Base-by-base conservation (phyloP, 2,888 invertebrate species). In the Stratiomys singularior region DNA sequence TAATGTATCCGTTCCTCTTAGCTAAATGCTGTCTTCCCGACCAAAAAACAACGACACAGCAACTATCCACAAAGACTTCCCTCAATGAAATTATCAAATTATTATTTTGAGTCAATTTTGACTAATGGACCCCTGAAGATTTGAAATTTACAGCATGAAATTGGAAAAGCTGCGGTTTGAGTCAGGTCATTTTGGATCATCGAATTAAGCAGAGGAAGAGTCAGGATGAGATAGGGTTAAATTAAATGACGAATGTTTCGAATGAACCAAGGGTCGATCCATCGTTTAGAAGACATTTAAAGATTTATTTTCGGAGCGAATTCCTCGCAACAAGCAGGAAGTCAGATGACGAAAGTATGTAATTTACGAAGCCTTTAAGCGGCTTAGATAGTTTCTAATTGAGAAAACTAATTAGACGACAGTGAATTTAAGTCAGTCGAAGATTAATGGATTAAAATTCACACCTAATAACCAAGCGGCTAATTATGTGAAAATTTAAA, bases 51-150 rank as follows among this genome's bases (percentile, higher is more conserved):
- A 52, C 52, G 60, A 11, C 60, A 37, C 3, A 37, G 37, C 9
- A 37, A 25, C 60, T 23, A 7, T 21, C 37, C 74, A 58, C 74
- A 58, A 58, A 58, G 74, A 28, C 58, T 58, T 58, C 58, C 72
- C 60, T 58, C 74, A 76, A 76, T 76, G 76, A 76, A 76, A 63
- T 66, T 76, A 76, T 77, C 67, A 79, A 79, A 79, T 79, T 77
- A 77, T 79, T 79, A 78, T 79, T 77, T 78, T 76, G 76, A 78
- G 79, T 78, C 79, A 79, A 79, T 79, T 78, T 78, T 72, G 63
- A 71, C 78, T 79, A 79, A 79, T 79, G 79, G 79, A 79, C 64
- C 64, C 64, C 76, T 58, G 58, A 66, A 66, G 76, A 76, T 77
- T 77, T 69, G 69, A 79, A 79, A 77, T 77, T 79, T 79, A 79